Base-by-base conservation (phyloP, 2,888 invertebrate species). In the Pomacea canaliculata region DNA sequence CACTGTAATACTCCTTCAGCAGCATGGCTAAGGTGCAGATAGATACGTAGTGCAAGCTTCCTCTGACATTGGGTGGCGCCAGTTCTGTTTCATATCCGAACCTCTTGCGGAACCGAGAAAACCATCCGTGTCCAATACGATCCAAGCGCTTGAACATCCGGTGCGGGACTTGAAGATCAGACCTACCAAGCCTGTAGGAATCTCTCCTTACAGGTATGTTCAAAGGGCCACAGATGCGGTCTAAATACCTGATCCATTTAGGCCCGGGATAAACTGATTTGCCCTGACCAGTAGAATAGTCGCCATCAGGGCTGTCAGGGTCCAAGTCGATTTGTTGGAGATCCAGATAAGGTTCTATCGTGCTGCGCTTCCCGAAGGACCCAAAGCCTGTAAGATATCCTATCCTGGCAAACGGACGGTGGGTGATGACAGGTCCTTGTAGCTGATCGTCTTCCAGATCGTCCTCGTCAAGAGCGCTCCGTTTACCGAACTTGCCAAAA, bases 81-180 rank as follows among this genome's bases (percentile, higher is more conserved):
- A 12, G 48, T 60, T 18, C 62, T 27, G 56, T 48, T 16, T 49
- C 37, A 8, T 49, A 13, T 68, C 69, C 68, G 13, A 60, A 60
- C 3, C 37, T 16, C 48, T 59, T 68, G 2, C 74, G 62, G 62
- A 74, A 74, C 16, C 74, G 69, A 48, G 74, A 68, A 23, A 74
- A 74, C 12, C 69, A 62, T 27, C 68, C 60, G 69, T 37, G 49
- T 56, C 48, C 69, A 60, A 74, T 74, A 0, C 63, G 51, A 46
- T 74, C 74, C 16, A 74, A 74, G n/a, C 62, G 23, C 19, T 68
- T 37, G 46, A 68, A 60, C 66, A 23, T 0, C 12, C 10, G 4
- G 51, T 56, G 7, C 37, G 51, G 60, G 23, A 23, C 12, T n/a
- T 10, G 49, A 5, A 1, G 12, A 49, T 51, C 46, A 13, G 23